Evolutionary conservation across 2,888 invertebrate genomes (phyloP).

Genomic region (Melangyna quadrimaculata): DNA sequence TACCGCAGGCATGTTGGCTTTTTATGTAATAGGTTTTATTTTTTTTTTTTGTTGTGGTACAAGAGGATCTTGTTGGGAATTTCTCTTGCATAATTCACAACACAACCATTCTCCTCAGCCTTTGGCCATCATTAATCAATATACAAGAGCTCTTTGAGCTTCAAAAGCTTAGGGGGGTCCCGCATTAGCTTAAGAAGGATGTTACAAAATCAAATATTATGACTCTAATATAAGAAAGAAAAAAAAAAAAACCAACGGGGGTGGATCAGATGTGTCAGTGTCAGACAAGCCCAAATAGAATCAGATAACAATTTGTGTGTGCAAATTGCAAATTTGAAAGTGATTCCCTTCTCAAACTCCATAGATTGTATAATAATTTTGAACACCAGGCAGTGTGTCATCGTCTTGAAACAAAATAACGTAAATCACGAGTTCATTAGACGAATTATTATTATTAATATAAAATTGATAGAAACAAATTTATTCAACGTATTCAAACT

Average conservation of each 20-base stretch:
- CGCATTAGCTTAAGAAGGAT: not conserved
- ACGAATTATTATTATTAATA: conserved; percentile 39
- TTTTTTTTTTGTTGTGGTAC: conserved; percentile 9
- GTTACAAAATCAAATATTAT: conserved; percentile 22
- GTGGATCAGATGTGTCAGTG: conserved; percentile 16
- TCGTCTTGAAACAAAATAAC: not conserved
- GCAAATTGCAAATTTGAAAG: conserved; percentile 59
- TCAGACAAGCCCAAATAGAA: not conserved
- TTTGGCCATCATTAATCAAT: conserved; percentile 24
- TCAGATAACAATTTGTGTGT: not conserved
- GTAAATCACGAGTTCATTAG: conserved; percentile 61
- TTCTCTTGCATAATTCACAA: conserved; percentile 39
- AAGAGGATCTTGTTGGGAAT: conserved; percentile 53
- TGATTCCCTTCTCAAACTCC: conserved; percentile 15
- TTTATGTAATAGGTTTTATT: conserved; percentile 14
- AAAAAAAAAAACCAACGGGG: not conserved
- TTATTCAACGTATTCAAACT: conserved; percentile 10
- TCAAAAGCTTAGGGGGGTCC: not conserved
- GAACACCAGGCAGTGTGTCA: not conserved
- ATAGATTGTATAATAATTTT: conserved; percentile 40
- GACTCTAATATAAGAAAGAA: not conserved
- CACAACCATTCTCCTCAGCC: conserved; percentile 49
- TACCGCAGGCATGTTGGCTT: conserved; percentile 4
- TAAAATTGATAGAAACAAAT: conserved; percentile 26
- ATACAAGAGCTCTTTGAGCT: conserved; percentile 2